These are phyloP conservation scores for Nebria ingens DNA, from an alignment of 1,140 invertebrate genomes.

Conservation along the genomic window DNA sequence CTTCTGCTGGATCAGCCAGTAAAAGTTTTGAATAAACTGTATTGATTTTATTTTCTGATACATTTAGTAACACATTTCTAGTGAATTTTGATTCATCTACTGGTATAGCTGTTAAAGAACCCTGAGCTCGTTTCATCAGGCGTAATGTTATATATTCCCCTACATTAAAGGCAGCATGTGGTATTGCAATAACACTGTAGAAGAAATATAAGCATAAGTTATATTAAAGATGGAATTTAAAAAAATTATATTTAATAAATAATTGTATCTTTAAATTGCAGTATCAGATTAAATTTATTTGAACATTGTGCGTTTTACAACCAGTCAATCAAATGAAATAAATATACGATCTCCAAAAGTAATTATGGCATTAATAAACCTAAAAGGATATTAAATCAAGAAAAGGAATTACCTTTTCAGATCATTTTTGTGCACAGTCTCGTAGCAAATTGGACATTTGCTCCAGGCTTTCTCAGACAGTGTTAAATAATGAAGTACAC, in stretches of 20 bases:
- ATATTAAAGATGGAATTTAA: conserved; percentile 6
- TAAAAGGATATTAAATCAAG: too few relatives aligned
- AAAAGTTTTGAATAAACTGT: conserved; percentile 65
- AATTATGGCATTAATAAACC: too few relatives aligned
- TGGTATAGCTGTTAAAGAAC: conserved; percentile 63
- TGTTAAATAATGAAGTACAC: conserved; percentile 84
- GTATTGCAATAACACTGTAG: conserved; percentile 42
- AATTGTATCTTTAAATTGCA: too few relatives aligned
- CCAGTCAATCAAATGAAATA: too few relatives aligned
- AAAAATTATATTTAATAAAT: background rate
- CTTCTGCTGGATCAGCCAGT: conserved; percentile 50
- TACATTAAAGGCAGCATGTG: conserved; percentile 48
- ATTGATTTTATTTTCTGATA: conserved; percentile 37
- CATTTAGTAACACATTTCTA: conserved; percentile 30
- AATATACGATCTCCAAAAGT: too few relatives aligned
- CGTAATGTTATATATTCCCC: conserved; percentile 68
- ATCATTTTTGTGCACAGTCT: conserved; percentile 62
- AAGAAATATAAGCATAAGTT: too few relatives aligned
- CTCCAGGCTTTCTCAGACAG: conserved; percentile 66
- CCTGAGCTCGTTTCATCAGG: conserved; percentile 76
- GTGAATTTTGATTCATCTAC: conserved; percentile 33
- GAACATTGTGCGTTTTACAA: too few relatives aligned
- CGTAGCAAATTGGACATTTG: conserved; percentile 82
- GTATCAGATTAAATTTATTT: too few relatives aligned
- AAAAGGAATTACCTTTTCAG: conserved; percentile 86